Conservation (phyloP, 2,113 vertebrate species). For the Mus spicilegus region DNA sequence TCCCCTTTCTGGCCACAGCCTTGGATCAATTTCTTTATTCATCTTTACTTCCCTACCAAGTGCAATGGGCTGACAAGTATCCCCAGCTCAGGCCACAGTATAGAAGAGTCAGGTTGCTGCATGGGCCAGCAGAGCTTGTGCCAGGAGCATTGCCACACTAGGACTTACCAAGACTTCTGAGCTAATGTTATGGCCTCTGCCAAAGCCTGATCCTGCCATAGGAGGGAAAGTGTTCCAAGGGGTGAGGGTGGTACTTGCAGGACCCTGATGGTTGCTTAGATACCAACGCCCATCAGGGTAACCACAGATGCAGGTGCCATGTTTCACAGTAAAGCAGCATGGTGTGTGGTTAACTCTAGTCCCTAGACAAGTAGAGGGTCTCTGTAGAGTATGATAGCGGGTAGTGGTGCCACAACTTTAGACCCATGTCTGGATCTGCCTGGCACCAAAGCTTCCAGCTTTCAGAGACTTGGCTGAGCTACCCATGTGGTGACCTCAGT, state of each 20-base stretch:
- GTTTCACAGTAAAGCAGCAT: rapidly evolving
- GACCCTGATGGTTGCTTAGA: rapidly evolving
- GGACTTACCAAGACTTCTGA: neutral
- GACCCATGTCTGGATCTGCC: neutral
- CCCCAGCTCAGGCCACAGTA: neutral
- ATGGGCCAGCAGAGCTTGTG: rapidly evolving
- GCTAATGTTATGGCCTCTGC: rapidly evolving
- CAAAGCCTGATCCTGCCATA: neutral
- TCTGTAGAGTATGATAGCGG: neutral
- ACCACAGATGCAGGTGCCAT: rapidly evolving
- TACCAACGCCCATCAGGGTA: rapidly evolving
- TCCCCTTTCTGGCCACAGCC: neutral
- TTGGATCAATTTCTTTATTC: neutral
- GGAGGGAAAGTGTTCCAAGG: neutral
- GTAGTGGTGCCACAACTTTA: neutral
- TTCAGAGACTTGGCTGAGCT: rapidly evolving
- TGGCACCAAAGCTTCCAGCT: neutral
- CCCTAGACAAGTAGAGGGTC: neutral
- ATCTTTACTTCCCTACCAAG: neutral
- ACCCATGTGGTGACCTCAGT: neutral
- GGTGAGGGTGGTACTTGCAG: too few species aligned
- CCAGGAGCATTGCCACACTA: rapidly evolving
- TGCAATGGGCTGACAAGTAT: neutral
- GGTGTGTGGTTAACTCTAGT: neutral
- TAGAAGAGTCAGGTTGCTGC: too few species aligned